Base-by-base conservation (phyloP, 2,113 vertebrate species). In the Panurus biarmicus region DNA sequence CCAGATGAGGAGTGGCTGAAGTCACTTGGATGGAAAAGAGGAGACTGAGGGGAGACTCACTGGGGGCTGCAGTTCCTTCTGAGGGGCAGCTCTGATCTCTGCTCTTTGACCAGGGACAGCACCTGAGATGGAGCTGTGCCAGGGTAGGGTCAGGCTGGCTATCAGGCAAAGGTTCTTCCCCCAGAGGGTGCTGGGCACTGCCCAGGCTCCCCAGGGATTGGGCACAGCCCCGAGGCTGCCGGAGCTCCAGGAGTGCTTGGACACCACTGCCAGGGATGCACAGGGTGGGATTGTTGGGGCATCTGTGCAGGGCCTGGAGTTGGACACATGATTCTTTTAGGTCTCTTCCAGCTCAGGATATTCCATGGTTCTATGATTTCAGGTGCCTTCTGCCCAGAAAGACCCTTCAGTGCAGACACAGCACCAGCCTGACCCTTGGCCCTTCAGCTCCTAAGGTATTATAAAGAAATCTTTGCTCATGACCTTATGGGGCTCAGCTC, bases 111-210 rank as follows among this genome's bases (percentile, higher is more conserved):
- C 25, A 51, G 60, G 12, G 26, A 66, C 28, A 45, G 60, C 5
- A 33, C 5, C 31, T 1, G 1, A 80, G 44, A 5, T 58, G 33
- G 45, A n/a, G 23, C 19, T 45, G 28, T 1, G 28, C 0, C 60
- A 81, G 36, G 33, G 31, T 0, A 60, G 60, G 53, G 0, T 29
- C 0, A n/a, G 53, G 16, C 0, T 53, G 28, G 48, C 25, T 0
- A 2, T 35, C 6, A 31, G 29, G 36, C 0, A 51, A 58, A 29
- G 16, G 10, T 5, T 21, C 51, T 53, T 29, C 51, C 67, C 36
- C 19, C 33, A 45, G 53, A 45, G 38, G 10, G 13, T 44, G 38
- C 13, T 48, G 28, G 82, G 38, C 53, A 60, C 86, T 67, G 61
- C 14, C 9, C 70, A 74, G 86, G 70, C 45, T 88, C 38, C 67